Conservation (phyloP, 2,888 invertebrate genomes). For the Nematopogon swammerdamellus region DNA sequence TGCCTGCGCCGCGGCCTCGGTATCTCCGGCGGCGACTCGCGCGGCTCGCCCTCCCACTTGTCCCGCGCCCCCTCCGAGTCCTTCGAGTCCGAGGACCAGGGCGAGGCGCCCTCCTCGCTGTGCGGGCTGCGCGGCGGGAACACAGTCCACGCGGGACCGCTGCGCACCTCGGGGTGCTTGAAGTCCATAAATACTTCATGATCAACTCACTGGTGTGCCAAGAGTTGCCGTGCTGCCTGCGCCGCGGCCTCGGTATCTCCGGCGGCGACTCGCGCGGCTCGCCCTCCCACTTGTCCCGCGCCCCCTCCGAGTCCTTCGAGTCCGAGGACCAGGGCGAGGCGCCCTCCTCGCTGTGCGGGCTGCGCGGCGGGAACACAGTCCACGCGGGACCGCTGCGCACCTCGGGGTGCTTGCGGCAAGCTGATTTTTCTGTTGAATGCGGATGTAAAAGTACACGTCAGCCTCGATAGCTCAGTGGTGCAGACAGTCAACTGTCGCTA, state of each 20-base stretch:
- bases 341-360: slow-evolving; percentile 36
- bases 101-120: slow-evolving; percentile 57
- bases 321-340: slow-evolving; percentile 79
- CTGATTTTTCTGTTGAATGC: neutral
- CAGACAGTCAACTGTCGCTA: too few species aligned
- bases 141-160: slow-evolving; percentile 8
- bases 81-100: slow-evolving; percentile 73
- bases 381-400: neutral
- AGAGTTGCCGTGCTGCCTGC: slow-evolving; percentile 10
- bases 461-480: too few species aligned
- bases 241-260: slow-evolving; percentile 22
- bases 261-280: slow-evolving; percentile 32
- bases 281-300: slow-evolving; percentile 8
- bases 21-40: slow-evolving; percentile 32
- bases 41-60: slow-evolving; percentile 11
- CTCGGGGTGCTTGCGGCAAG: neutral
- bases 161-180: slow-evolving; percentile 3
- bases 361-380: slow-evolving; percentile 17
- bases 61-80: slow-evolving; percentile 15
- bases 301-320: slow-evolving; percentile 34
- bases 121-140: slow-evolving; percentile 26
- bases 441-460: too few species aligned
- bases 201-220: slow-evolving; percentile 25
- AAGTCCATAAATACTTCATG: neutral
- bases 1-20: slow-evolving; percentile 17